Base-by-base conservation (phyloP, 2,113 vertebrate genomes). In the Clarias batrachus region DNA sequence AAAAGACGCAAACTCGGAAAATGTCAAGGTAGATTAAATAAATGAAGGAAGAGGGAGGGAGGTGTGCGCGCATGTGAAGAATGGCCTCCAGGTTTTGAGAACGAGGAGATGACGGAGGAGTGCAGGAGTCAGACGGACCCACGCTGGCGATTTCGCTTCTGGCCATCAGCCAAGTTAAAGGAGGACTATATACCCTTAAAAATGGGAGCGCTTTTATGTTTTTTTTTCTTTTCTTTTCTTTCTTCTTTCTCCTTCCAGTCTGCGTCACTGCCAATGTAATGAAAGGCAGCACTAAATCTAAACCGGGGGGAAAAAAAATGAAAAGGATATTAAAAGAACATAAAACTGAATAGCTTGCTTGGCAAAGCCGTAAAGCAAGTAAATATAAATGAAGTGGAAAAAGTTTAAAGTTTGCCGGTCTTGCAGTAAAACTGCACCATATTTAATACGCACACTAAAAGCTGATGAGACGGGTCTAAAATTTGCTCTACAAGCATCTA, bases 21-120 rank as follows among this genome's bases (percentile, higher is more conserved):
- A 91, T 91, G 90, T 91, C 90, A 92, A 87, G 90, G 90, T 90
- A 88, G 86, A 84, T 57, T 86, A 83, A 88, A 89, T 88, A 86
- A 89, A 89, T 82, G 37, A 74, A 68, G 66, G 56, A 57, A 33
- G 48, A 27, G 62, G 33, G 85, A 73, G 74, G 73, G 62, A 23
- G 83, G 23, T 30, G 54, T 30, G 16, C 30, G 76, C 30, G 56
- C 12, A 30, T 82, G 52, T 70, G 52, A 81, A 89, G 68, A 85
- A 85, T 87, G 70, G 60, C 60, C 81, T 33, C 30, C 37, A 25
- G 77, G 56, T 59, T 87, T 33, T 65, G 63, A 59, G 70, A 57
- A 57, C 52, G 41, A 78, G 54, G 30, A 65, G 41, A 63, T 82
- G 56, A 30, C 60, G 41, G 83, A 80, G 84, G 71, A 78, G 73